Evolutionary conservation across 2,888 invertebrate genomes (phyloP).

Genomic region (Monoplex corrugatus): DNA sequence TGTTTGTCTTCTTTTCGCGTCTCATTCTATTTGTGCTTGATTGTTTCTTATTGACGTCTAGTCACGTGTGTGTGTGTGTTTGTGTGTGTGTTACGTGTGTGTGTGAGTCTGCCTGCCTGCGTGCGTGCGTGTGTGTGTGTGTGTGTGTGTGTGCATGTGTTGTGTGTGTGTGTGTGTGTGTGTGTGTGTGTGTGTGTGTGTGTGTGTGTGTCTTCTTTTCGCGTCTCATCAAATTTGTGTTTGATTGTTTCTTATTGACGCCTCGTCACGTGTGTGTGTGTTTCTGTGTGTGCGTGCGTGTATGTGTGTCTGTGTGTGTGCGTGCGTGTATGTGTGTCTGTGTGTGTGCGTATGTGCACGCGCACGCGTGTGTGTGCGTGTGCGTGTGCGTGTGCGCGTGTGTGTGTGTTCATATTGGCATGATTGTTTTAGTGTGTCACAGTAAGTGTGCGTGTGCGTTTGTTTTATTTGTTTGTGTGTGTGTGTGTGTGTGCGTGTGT

Average conservation of each 20-base stretch:
- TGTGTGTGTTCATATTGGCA: neutral
- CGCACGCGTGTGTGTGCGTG: neutral
- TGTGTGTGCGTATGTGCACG: neutral
- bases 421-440: neutral
- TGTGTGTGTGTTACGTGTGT: neutral
- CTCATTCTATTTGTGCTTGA: too few species aligned
- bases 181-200: neutral
- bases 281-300: neutral
- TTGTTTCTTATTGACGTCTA: too few species aligned
- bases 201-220: too few species aligned
- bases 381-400: neutral
- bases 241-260: too few species aligned
- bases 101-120: neutral
- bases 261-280: too few species aligned
- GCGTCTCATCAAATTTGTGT: too few species aligned
- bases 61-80: too few species aligned
- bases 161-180: neutral
- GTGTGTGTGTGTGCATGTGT: neutral
- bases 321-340: neutral
- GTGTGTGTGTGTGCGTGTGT: neutral
- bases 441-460: neutral
- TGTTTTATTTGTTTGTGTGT: neutral
- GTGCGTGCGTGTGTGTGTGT: neutral
- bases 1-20: too few species aligned
- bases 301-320: neutral